A percentile compares a stretch with the other conserved stretches of the same genome.
phyloP scores from a whole-genome alignment of 2,797 vertebrate species.

The Poecilia picta region DNA sequence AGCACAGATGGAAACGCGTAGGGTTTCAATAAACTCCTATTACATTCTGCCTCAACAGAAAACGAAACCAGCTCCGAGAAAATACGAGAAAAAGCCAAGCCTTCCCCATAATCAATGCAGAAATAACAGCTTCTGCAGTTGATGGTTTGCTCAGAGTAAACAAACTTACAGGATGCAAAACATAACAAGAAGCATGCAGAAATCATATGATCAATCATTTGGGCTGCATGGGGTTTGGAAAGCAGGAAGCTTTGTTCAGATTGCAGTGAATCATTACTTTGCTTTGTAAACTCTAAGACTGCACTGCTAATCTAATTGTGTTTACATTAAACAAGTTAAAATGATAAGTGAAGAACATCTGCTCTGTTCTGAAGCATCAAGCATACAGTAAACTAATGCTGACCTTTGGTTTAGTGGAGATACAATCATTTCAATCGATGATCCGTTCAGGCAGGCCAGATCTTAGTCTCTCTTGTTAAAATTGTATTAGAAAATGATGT shows the following conservation, averaged over 20 bases:
- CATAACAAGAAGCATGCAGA: neutral
- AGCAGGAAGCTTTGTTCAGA: neutral
- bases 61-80: neutral
- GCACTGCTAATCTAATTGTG: neutral
- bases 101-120: neutral
- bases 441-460: neutral
- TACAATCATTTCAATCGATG: neutral
- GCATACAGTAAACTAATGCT: neutral
- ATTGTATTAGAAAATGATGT: neutral
- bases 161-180: neutral
- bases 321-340: neutral
- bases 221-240: neutral
- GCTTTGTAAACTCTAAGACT: conserved; percentile 1
- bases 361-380: neutral
- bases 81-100: neutral
- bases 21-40: neutral
- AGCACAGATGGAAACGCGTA: neutral
- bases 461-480: neutral
- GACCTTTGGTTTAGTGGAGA: neutral
- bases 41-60: neutral
- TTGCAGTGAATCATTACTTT: neutral
- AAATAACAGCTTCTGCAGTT: neutral
- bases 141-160: neutral
- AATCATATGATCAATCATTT: neutral
- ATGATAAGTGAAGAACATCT: neutral